Evolutionary conservation across 2,797 vertebrate genomes (phyloP).

Genomic region (Lerista edwardsae): DNA sequence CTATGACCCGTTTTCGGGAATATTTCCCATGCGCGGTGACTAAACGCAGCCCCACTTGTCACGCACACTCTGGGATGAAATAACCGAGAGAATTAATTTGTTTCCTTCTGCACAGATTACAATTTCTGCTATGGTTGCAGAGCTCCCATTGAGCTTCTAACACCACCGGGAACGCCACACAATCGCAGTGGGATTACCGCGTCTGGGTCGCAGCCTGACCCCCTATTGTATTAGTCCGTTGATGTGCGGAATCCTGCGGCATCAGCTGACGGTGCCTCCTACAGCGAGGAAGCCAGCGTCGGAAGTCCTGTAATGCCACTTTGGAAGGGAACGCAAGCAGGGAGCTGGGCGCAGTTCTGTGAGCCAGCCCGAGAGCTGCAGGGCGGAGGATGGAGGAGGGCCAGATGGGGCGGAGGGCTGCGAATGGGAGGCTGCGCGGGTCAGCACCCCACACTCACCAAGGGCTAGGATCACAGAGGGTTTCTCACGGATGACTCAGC

Average conservation of each 20-base stretch:
- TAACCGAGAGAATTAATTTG: conserved; percentile 68
- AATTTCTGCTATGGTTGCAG: conserved; percentile 78
- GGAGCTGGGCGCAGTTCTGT: conserved; percentile 14
- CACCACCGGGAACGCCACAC: conserved; percentile 70
- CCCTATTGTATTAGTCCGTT: conserved; percentile 69
- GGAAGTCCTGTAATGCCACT: conserved; percentile 36
- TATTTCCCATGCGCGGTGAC: conserved; percentile 35
- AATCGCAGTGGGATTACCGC: conserved; percentile 76
- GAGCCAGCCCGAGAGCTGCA: neutral
- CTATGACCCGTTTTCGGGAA: rapidly evolving
- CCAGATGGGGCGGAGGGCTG: neutral
- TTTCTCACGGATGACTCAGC: neutral
- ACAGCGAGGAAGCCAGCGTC: conserved; percentile 42
- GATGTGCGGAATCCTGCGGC: conserved; percentile 65
- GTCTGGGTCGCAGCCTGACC: conserved; percentile 78
- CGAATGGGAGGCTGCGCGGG: no score
- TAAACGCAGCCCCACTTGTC: conserved; percentile 47
- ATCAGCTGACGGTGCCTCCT: conserved; percentile 64
- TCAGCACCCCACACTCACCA: rapidly evolving
- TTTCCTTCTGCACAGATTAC: conserved; percentile 75
- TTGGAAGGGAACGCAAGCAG: conserved; percentile 32
- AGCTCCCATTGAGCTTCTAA: conserved; percentile 70
- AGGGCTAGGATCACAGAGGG: neutral
- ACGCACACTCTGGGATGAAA: conserved; percentile 65
- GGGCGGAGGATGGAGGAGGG: neutral